A percentile compares a stretch with the other conserved stretches of the same genome.
These are phyloP conservation scores for Aphelinus certus DNA, from an alignment of 1,140 invertebrate genomes.

Conservation along the genomic window DNA sequence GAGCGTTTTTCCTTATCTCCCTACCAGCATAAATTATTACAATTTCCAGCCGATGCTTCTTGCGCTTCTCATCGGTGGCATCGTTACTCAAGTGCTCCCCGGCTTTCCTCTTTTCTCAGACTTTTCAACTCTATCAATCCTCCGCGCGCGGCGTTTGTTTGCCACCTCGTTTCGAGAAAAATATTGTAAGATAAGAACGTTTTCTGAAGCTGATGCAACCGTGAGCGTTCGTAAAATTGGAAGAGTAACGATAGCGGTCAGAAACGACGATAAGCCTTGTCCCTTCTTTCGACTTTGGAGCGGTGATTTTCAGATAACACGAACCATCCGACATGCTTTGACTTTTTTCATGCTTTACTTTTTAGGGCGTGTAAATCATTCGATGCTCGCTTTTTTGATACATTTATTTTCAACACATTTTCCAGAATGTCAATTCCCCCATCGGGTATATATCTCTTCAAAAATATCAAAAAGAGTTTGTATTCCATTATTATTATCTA, in stretches of 20 bases:
- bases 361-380: no score
- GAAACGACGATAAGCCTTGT: neutral
- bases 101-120: conserved; percentile 1
- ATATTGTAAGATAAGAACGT: neutral
- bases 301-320: neutral
- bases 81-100: conserved; percentile 8
- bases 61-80: neutral
- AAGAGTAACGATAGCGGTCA: conserved; percentile 7
- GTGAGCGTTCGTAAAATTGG: conserved; percentile 11
- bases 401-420: no score
- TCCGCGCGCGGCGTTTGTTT: no score
- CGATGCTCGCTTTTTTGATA: no score
- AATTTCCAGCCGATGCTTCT: neutral
- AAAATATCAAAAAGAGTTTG: no score
- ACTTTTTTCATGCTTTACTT: no score
- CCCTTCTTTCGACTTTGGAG: neutral
- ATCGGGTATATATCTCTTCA: no score
- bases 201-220: conserved; percentile 8
- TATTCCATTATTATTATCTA: no score
- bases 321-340: no score
- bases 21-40: neutral
- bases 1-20: neutral
- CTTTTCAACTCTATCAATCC: neutral
- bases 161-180: neutral
- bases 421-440: no score